Evolutionary conservation across 2,797 vertebrate species (phyloP).

Genomic region (Pseudochirops corinnae): DNA sequence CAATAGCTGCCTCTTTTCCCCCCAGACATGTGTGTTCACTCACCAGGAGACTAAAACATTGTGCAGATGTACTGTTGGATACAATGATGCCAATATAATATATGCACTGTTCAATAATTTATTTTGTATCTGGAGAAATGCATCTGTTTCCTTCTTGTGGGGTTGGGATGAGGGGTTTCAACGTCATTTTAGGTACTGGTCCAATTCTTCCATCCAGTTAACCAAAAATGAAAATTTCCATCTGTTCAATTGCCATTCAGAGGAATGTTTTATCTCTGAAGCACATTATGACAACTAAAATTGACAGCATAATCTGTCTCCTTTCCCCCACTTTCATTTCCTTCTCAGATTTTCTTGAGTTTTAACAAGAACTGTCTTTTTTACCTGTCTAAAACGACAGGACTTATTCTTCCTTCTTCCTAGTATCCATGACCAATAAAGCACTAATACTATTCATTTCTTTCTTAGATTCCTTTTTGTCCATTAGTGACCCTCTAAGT

Average conservation of each 20-base stretch:
- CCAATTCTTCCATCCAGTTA: slow-evolving; percentile 81
- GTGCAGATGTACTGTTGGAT: slow-evolving; percentile 72
- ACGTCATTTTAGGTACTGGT: slow-evolving; percentile 77
- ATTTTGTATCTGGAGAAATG: slow-evolving; percentile 75
- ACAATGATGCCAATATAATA: slow-evolving; percentile 75
- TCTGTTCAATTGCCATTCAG: slow-evolving; percentile 75
- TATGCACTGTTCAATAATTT: slow-evolving; percentile 73
- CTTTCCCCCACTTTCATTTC: slow-evolving; percentile 68
- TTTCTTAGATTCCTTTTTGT: slow-evolving; percentile 65
- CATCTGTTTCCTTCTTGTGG: slow-evolving; percentile 76
- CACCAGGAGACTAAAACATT: slow-evolving; percentile 75
- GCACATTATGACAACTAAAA: slow-evolving; percentile 78
- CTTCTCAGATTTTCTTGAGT: slow-evolving; percentile 73
- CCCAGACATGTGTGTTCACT: slow-evolving; percentile 79
- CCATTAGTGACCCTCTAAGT: slow-evolving; percentile 67
- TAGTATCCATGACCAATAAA: slow-evolving; percentile 56
- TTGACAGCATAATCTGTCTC: slow-evolving; percentile 79
- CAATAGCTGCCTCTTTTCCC: slow-evolving; percentile 77
- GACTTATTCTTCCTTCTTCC: slow-evolving; percentile 57
- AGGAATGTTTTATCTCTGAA: slow-evolving; percentile 80
- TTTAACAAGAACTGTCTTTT: slow-evolving; percentile 72
- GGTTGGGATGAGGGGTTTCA: slow-evolving; percentile 72
- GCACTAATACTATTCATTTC: slow-evolving; percentile 54
- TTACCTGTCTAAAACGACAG: slow-evolving; percentile 62
- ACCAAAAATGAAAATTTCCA: slow-evolving; percentile 80